Conservation (phyloP, 2,113 vertebrate genomes). For the Acrocephalus kingi region DNA sequence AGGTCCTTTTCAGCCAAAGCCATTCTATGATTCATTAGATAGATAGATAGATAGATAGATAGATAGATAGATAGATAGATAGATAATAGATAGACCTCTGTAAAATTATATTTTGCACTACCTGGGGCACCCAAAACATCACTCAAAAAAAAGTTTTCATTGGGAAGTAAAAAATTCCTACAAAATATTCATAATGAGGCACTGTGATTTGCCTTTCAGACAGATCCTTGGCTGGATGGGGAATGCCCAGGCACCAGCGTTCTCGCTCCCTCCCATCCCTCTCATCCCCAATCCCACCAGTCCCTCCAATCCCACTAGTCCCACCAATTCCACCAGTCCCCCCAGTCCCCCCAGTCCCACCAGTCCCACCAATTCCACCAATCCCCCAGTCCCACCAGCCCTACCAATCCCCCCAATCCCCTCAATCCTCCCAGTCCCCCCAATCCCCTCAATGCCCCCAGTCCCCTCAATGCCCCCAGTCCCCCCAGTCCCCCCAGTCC, state of each 20-base stretch:
- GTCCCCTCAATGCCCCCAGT: no score
- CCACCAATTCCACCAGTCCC: neutral
- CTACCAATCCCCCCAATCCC: accelerated
- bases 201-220: neutral
- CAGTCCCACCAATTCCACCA: accelerated
- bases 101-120: neutral
- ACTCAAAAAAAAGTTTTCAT: neutral
- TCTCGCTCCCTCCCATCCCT: accelerated
- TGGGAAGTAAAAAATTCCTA: neutral
- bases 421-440: accelerated
- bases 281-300: neutral
- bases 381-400: accelerated
- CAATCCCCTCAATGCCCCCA: no score
- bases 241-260: accelerated
- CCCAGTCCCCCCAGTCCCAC: neutral
- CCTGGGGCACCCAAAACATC: neutral
- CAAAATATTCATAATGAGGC: neutral
- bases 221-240: neutral
- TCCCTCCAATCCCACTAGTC: neutral
- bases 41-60: neutral
- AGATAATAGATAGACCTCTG: neutral
- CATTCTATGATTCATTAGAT: neutral
- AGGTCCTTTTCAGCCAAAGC: neutral
- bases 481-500: neutral
- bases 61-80: neutral